A percentile compares a stretch with the other conserved stretches of the same genome.
Conservation (phyloP, 2,113 vertebrate genomes). For the Nesogale talazaci region DNA sequence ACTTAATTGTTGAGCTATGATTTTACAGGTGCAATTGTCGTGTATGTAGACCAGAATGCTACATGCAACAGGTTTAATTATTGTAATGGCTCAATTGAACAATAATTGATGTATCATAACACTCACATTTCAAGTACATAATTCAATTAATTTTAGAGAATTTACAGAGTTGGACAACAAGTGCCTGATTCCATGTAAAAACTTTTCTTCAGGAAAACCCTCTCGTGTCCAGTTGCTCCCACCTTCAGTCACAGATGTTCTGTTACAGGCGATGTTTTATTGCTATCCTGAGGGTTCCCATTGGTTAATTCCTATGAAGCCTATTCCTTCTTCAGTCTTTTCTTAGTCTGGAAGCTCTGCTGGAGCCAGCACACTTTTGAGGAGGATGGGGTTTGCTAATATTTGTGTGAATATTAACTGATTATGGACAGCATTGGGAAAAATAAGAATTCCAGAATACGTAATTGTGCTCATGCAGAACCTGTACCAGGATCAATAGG, state of each 20-base stretch:
- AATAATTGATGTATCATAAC: conserved; percentile 25
- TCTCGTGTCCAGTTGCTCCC: background rate
- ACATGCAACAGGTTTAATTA: background rate
- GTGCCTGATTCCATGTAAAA: background rate
- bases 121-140: background rate
- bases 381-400: no score
- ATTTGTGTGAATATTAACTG: background rate
- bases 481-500: no score
- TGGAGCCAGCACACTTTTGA: no score
- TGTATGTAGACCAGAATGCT: background rate
- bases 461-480: no score
- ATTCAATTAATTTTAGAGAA: background rate
- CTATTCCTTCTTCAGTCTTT: no score
- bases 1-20: background rate
- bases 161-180: background rate
- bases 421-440: background rate
- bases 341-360: no score
- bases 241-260: background rate
- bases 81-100: background rate
- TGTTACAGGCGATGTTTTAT: no score
- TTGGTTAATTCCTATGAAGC: no score
- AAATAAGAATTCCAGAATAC: no score
- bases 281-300: no score
- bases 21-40: background rate
- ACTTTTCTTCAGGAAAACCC: background rate